Base-by-base conservation (phyloP, 2,797 vertebrate genomes). In the Oryzias sinensis region DNA sequence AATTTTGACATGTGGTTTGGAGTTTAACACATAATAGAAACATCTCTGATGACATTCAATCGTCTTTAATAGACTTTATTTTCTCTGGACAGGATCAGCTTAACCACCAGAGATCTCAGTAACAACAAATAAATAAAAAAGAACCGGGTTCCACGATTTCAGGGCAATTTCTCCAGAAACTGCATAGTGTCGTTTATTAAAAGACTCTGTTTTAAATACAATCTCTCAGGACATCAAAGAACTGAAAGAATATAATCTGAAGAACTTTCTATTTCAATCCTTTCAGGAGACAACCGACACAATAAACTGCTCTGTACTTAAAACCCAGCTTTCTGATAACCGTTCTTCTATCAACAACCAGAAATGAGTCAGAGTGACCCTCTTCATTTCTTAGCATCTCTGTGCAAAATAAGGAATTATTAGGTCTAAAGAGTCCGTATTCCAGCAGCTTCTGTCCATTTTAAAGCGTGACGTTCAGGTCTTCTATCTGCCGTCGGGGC, bases 401-500 rank as follows among this genome's bases (percentile, higher is more conserved):
- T 91, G 89, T 92, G 90, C 91, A 92, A 90, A 92, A 72, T 57
- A 57, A 70, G 62, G 74, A 73, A 53, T 57, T 58, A 22, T 78
- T 56, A 50, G 74, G 69, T 81, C 69, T 81, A 9, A 37, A 11
- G 55, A 81, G 75, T 62, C 61, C 51, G 54, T 52, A 24, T 56
- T 72, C 76, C 77, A 86, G 87, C 87, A 91, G 80, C 83, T 59
- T 79, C 54, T 48, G 75, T 24, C 67, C 52, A 71, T 17, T 43
- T 52, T 37, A 43, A 68, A 47, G 33, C 6, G 5, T 29, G 17
- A 29, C 27, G 43, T 2, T 22, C 20, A 62, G 41, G 51, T 14
- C 57, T 65, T 68, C 65, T 93, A 98, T 84, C 91, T 94, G 76
- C 95, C 93, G 13, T 74, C 87, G 2, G 96, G 96, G 15, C 80